Evolutionary conservation across 2,888 invertebrate genomes (phyloP).

Genomic region (Anoncus sp.): DNA sequence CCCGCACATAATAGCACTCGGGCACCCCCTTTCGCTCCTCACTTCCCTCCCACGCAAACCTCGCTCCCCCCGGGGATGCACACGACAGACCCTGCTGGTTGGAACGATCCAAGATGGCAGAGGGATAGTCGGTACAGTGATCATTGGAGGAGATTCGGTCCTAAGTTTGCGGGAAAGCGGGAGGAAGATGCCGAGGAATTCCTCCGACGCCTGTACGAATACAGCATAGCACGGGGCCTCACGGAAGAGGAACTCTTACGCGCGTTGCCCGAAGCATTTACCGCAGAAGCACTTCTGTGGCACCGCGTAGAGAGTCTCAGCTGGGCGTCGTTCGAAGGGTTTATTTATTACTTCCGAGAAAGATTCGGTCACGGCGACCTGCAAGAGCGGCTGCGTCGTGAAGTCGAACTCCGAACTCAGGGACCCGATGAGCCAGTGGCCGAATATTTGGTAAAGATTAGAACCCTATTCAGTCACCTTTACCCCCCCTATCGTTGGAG

Average conservation of each 20-base stretch:
- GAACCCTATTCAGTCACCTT: not conserved
- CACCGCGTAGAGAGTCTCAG: not conserved
- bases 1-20: no score
- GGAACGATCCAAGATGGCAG: no score
- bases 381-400: conserved; percentile 5
- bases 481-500: not conserved
- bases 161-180: not conserved
- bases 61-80: no score
- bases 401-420: conserved; percentile 9
- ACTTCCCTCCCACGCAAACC: no score
- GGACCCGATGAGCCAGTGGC: not conserved
- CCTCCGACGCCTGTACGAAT: conserved; percentile 2
- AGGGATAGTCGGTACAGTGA: no score
- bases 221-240: not conserved
- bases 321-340: not conserved
- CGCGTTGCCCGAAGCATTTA: conserved; percentile 3
- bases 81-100: no score
- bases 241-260: conserved; percentile 18
- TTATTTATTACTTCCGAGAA: not conserved
- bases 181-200: conserved; percentile 16
- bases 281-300: conserved; percentile 3
- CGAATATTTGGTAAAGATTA: not conserved
- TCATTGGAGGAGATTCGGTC: not conserved
- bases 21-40: no score
- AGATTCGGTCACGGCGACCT: conserved; percentile 6